These are phyloP conservation scores for Dreissena polymorpha DNA, from an alignment of 1,140 invertebrate genomes.

Conservation along the genomic window DNA sequence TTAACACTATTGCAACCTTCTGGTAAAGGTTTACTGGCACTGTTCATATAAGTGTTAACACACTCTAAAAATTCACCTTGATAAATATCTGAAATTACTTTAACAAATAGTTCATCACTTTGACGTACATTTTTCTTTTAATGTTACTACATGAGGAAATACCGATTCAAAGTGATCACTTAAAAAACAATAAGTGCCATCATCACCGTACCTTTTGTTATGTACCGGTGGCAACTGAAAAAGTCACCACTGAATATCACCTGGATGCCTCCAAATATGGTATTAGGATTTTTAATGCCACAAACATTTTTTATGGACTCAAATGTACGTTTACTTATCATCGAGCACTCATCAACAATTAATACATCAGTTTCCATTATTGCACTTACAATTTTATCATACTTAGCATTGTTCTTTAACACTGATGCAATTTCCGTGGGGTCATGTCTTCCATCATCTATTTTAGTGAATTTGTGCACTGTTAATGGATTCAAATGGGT, in stretches of 20 bases:
- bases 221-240: constrained; percentile 43
- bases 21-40: not conserved
- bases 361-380: constrained; percentile 13
- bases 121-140: constrained; percentile 38
- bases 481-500: constrained; percentile 3
- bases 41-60: constrained; percentile 18
- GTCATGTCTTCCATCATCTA: constrained; percentile 21
- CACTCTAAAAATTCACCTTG: not conserved
- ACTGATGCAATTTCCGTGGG: constrained; percentile 7
- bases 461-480: constrained; percentile 36
- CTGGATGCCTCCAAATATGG: constrained; percentile 37
- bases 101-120: constrained; percentile 19
- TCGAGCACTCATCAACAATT: constrained; percentile 54
- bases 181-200: constrained; percentile 39
- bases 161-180: constrained; percentile 32
- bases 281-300: constrained; percentile 13
- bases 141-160: constrained; percentile 30
- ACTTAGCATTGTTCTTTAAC: constrained; percentile 1
- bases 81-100: constrained; percentile 11
- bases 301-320: constrained; percentile 42
- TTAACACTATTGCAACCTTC: not conserved
- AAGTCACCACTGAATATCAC: constrained; percentile 53
- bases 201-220: constrained; percentile 49
- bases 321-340: constrained; percentile 44
- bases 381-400: constrained; percentile 5